Evolutionary conservation across 2,113 vertebrate species (phyloP).

Genomic region (Muscicapa adusta): DNA sequence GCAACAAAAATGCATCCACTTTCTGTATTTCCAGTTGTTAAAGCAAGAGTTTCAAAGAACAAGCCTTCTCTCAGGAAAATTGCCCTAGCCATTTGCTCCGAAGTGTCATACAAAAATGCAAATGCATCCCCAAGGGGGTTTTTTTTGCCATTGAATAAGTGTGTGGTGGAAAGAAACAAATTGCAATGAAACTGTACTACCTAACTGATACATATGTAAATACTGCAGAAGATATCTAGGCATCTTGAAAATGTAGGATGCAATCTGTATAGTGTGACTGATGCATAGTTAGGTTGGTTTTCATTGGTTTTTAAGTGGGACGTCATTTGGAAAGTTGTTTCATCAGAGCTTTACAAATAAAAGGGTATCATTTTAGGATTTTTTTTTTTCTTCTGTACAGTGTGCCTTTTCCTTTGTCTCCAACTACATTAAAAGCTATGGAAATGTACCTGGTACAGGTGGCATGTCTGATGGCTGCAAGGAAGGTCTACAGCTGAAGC

Average conservation of each 20-base stretch:
- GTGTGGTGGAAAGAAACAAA: constrained; percentile 69
- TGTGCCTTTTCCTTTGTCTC: constrained; percentile 52
- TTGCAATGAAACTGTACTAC: constrained; percentile 77
- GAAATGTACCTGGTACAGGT: background rate
- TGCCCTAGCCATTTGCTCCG: constrained; percentile 71
- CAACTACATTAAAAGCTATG: background rate
- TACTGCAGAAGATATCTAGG: constrained; percentile 69
- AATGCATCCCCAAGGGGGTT: constrained; percentile 37
- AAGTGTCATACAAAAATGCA: constrained; percentile 76
- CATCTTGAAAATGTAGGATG: constrained; percentile 69
- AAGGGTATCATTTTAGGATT: constrained; percentile 73
- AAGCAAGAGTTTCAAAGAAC: constrained; percentile 80
- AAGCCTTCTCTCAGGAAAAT: constrained; percentile 87
- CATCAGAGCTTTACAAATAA: constrained; percentile 83
- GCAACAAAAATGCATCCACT: constrained; percentile 63
- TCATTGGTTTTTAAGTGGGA: constrained; percentile 72
- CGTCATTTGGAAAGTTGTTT: constrained; percentile 77
- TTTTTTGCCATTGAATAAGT: constrained; percentile 68
- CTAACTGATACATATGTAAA: constrained; percentile 81
- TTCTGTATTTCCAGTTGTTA: constrained; percentile 66
- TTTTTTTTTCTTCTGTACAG: constrained; percentile 40
- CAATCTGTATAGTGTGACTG: constrained; percentile 74
- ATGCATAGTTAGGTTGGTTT: constrained; percentile 75
- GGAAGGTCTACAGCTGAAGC: background rate
- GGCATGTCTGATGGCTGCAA: background rate